Conservation (phyloP, 2,113 vertebrate species). For the Pterophyllum scalare region DNA sequence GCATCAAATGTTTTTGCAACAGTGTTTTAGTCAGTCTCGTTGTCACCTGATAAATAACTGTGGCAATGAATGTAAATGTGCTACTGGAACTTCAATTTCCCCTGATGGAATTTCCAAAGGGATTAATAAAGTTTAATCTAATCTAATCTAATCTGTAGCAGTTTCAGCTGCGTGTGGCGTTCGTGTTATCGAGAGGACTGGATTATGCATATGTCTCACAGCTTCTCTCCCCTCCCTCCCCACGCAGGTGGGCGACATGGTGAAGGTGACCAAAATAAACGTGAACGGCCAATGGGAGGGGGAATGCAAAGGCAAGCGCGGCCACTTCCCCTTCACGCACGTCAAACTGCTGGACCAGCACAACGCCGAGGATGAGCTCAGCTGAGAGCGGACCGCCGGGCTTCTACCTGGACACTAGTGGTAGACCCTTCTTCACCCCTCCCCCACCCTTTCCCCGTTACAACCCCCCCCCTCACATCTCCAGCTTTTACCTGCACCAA, state of each 20-base stretch:
- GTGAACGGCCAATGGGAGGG: conserved; percentile 99
- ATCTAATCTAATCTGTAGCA: too few species aligned
- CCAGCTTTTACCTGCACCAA: conserved; percentile 92
- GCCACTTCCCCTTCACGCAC: conserved; percentile 98
- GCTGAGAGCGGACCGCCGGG: conserved; percentile 84
- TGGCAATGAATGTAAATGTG: not conserved
- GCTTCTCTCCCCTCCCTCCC: not conserved
- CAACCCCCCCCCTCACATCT: conserved; percentile 52
- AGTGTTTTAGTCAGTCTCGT: not conserved
- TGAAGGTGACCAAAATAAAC: conserved; percentile 99
- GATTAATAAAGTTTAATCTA: too few species aligned
- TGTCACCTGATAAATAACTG: not conserved
- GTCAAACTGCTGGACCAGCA: conserved; percentile 98
- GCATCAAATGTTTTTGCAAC: not conserved
- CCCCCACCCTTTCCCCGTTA: not conserved
- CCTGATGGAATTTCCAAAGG: too few species aligned
- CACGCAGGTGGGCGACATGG: conserved; percentile 93
- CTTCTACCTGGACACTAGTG: conserved; percentile 67
- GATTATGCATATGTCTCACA: not conserved
- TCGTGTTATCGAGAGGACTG: not conserved
- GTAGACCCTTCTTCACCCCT: conserved; percentile 49
- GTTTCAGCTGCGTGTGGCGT: not conserved
- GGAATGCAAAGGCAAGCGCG: conserved; percentile 94
- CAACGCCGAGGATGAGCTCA: conserved; percentile 91
- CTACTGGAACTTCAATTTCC: too few species aligned